Evolutionary conservation across 2,888 invertebrate genomes (phyloP).

Genomic region (Campaea margaritaria): DNA sequence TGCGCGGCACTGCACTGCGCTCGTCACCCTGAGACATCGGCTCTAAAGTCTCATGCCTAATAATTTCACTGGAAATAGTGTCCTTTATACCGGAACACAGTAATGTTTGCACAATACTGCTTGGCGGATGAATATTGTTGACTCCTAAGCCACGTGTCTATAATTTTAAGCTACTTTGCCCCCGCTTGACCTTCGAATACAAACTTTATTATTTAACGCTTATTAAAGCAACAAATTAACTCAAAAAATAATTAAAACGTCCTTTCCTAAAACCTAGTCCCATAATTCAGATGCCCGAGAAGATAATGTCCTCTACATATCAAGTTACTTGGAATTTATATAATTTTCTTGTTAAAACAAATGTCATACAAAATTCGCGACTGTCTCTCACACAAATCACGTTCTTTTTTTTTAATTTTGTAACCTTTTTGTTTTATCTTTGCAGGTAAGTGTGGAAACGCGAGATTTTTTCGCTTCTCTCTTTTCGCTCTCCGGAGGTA

Average conservation of each 20-base stretch:
- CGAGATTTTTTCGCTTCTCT: conserved; percentile 49
- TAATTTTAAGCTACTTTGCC: not conserved
- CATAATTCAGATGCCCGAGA: conserved; percentile 20
- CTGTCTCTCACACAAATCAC: conserved; percentile 43
- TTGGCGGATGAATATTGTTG: too few species aligned
- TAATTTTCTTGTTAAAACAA: conserved; percentile 27
- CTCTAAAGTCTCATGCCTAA: too few species aligned
- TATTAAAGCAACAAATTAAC: conserved; percentile 5
- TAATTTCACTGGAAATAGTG: too few species aligned
- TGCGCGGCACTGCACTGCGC: too few species aligned
- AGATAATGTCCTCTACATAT: conserved; percentile 28
- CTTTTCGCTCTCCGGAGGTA: conserved; percentile 14
- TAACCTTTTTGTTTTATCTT: conserved; percentile 71
- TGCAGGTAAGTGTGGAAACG: conserved; percentile 80
- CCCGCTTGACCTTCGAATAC: not conserved
- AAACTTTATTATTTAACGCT: too few species aligned
- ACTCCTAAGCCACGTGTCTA: not conserved
- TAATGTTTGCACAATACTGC: too few species aligned
- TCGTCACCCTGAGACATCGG: too few species aligned
- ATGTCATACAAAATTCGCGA: conserved; percentile 42
- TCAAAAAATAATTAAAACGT: conserved; percentile 6
- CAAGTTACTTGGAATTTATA: conserved; percentile 30
- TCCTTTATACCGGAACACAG: too few species aligned
- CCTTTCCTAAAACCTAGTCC: conserved; percentile 16
- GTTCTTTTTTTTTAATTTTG: conserved; percentile 36